Evolutionary conservation across 2,888 invertebrate species (phyloP).

Genomic region (Thumatha senex): DNA sequence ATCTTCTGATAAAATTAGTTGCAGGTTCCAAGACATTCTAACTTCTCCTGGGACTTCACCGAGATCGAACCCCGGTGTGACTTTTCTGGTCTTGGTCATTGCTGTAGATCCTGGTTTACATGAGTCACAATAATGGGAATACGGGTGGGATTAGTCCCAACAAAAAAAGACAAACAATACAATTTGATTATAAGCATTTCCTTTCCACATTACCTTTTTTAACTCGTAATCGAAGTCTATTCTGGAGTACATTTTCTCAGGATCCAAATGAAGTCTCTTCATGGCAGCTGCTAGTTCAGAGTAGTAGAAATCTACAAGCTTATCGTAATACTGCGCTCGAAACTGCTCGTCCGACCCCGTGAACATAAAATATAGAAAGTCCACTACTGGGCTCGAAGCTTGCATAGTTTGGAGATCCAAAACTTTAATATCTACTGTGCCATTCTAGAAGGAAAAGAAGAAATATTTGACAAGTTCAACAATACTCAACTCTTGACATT

Average conservation of each 20-base stretch:
- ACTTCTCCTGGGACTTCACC: no score
- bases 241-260: constrained; percentile 47
- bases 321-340: constrained; percentile 40
- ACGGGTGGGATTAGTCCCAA: no score
- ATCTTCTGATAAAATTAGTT: no score
- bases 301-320: constrained; percentile 43
- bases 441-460: constrained; percentile 34
- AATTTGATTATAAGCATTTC: no score
- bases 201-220: constrained; percentile 45
- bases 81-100: no score
- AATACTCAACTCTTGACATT: neutral
- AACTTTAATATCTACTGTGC: constrained; percentile 36
- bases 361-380: constrained; percentile 59
- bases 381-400: constrained; percentile 44
- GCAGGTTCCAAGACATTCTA: no score
- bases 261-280: constrained; percentile 38
- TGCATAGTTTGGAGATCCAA: constrained; percentile 60
- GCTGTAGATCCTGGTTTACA: no score
- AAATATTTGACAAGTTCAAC: neutral
- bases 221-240: constrained; percentile 51
- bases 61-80: no score
- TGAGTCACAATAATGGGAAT: no score
- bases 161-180: no score
- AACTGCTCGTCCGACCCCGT: constrained; percentile 55
- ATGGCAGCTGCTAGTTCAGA: constrained; percentile 40